A percentile compares a stretch with the other conserved stretches of the same genome.
Evolutionary conservation across 2,113 vertebrate species (phyloP).

Genomic region (Urocolius indicus): DNA sequence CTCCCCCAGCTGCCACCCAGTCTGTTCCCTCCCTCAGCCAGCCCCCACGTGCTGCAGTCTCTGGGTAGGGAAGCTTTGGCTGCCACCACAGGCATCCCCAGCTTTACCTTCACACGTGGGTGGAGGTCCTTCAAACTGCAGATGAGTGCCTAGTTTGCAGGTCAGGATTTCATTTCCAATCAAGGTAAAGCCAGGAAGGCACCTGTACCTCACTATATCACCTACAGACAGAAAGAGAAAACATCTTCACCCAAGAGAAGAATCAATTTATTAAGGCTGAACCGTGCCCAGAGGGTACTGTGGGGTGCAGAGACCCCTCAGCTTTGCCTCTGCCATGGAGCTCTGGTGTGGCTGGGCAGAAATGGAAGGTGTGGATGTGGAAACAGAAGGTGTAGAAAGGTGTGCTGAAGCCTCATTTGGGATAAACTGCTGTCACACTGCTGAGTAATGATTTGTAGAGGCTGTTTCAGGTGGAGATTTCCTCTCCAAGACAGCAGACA

Average conservation of each 20-base stretch:
- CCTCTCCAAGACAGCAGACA: background rate
- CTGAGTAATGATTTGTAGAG: background rate
- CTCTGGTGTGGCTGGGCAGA: accelerated
- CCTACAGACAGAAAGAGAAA: constrained; percentile 72
- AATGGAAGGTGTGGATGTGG: background rate
- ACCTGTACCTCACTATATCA: constrained; percentile 92
- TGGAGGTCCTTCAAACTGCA: constrained; percentile 93
- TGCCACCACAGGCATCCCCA: accelerated
- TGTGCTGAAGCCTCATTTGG: background rate
- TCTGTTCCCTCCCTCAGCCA: background rate
- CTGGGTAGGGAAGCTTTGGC: background rate
- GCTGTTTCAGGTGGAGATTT: background rate
- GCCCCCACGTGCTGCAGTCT: accelerated
- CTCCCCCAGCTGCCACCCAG: background rate
- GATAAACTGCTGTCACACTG: background rate
- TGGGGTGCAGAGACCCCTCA: accelerated
- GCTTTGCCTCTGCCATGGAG: background rate
- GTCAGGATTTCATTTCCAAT: constrained; percentile 91
- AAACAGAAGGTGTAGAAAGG: background rate
- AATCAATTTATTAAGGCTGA: background rate
- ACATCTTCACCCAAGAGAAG: background rate
- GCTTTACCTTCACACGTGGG: constrained; percentile 92
- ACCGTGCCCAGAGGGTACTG: background rate
- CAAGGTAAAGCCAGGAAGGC: constrained; percentile 91
- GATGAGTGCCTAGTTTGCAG: constrained; percentile 88